These are phyloP conservation scores for Balearica regulorum DNA, from an alignment of 2,797 vertebrate genomes.

Conservation along the genomic window DNA sequence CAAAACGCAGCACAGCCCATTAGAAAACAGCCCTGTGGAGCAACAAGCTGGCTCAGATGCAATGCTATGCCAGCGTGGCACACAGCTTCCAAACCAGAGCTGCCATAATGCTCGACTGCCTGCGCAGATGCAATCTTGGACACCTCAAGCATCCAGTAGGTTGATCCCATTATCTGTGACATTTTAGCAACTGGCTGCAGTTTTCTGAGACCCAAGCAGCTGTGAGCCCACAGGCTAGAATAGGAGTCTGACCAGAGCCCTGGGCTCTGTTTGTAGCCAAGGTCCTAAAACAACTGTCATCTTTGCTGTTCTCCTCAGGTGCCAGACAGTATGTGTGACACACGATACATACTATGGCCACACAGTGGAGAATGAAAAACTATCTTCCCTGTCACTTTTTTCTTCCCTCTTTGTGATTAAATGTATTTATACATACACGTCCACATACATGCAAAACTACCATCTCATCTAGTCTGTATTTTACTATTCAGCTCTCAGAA, in stretches of 20 bases:
- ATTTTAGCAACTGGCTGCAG: not conserved
- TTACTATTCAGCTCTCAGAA: not conserved
- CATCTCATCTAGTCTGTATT: not conserved
- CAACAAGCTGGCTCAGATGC: not conserved
- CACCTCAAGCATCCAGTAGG: not conserved
- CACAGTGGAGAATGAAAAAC: not conserved
- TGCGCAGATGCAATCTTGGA: not conserved
- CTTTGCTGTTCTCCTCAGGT: not conserved
- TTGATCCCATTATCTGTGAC: not conserved
- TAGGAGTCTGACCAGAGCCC: not conserved
- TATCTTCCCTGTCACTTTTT: not conserved
- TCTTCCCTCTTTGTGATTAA: not conserved
- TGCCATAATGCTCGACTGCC: accelerated
- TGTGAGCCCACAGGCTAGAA: not conserved
- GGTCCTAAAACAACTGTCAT: not conserved
- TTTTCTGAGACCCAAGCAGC: not conserved
- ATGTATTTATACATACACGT: not conserved
- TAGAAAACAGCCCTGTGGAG: not conserved
- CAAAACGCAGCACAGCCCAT: not conserved
- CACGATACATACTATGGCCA: accelerated
- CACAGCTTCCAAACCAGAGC: not conserved
- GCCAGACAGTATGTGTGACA: not conserved
- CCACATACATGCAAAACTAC: not conserved
- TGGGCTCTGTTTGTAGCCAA: not conserved
- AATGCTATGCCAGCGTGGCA: not conserved